A percentile compares a stretch with the other conserved stretches of the same genome.
Conservation (phyloP, 2,113 vertebrate species). For the Entomyzon cyanotis region DNA sequence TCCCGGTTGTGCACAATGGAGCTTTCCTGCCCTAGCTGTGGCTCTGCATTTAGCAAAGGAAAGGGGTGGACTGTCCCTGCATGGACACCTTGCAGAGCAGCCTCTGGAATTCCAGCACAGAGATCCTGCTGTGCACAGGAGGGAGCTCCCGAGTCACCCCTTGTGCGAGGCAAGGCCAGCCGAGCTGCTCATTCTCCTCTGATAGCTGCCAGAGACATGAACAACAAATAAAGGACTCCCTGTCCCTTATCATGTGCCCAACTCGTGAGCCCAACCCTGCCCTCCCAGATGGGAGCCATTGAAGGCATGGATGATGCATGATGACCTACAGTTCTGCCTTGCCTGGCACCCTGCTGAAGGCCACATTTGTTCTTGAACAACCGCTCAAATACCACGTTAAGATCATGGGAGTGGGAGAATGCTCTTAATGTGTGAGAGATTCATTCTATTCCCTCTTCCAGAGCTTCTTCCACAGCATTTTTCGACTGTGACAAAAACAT, state of each 20-base stretch:
- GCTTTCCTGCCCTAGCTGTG: neutral
- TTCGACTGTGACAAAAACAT: fast-evolving
- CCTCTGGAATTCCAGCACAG: fast-evolving
- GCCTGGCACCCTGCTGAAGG: neutral
- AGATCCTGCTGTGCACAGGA: neutral
- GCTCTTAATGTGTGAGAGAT: neutral
- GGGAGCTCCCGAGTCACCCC: neutral
- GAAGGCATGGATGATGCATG: fast-evolving
- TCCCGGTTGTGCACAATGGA: neutral
- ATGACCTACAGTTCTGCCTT: neutral
- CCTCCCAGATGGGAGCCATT: neutral
- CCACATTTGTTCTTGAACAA: neutral
- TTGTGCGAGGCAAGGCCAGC: neutral
- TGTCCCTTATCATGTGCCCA: neutral
- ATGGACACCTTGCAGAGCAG: too few species aligned
- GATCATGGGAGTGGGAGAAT: neutral
- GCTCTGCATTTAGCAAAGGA: neutral
- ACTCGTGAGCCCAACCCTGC: neutral
- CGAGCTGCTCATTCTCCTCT: neutral
- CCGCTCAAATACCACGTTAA: neutral
- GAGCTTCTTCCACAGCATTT: neutral
- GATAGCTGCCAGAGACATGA: neutral
- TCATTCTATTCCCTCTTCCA: neutral
- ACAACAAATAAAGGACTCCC: neutral
- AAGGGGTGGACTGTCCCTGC: neutral